phyloP scores from a whole-genome alignment of 35 echinoderm and acorn worm species.

The Apostichopus japonicus region DNA sequence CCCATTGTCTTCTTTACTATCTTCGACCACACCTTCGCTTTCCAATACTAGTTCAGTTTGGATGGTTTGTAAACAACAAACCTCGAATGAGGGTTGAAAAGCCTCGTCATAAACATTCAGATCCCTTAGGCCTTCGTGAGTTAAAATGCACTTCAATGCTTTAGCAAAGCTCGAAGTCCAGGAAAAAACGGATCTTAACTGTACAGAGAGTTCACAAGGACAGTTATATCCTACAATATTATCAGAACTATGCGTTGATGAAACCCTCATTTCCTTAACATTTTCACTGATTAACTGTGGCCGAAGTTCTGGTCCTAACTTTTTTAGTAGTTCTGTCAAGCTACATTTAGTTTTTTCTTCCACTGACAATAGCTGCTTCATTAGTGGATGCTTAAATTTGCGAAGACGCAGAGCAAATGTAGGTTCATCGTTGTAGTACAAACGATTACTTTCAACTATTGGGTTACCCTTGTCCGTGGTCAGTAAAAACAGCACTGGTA shows the following conservation, averaged over 20 bases:
- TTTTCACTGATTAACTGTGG: slow-evolving; percentile 7
- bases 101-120: not conserved
- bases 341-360: not conserved
- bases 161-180: not conserved
- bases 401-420: not conserved
- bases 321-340: not conserved
- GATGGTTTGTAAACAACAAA: not conserved
- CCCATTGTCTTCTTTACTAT: not conserved
- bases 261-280: not conserved
- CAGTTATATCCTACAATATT: not conserved
- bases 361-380: not conserved
- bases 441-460: not conserved
- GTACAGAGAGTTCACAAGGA: not conserved
- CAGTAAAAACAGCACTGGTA: not conserved
- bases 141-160: not conserved
- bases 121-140: not conserved
- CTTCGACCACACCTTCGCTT: not conserved
- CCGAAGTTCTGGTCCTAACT: not conserved
- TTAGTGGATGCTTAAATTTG: slow-evolving; percentile 4
- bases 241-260: not conserved
- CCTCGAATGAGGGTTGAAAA: not conserved
- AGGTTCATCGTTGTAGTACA: slow-evolving; percentile 33
- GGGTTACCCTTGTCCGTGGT: not conserved
- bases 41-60: not conserved
- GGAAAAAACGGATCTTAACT: slow-evolving; percentile 4